Evolutionary conservation across 64 coral and sea anemone species (phyloP).

Genomic region (Trachythela sp.): DNA sequence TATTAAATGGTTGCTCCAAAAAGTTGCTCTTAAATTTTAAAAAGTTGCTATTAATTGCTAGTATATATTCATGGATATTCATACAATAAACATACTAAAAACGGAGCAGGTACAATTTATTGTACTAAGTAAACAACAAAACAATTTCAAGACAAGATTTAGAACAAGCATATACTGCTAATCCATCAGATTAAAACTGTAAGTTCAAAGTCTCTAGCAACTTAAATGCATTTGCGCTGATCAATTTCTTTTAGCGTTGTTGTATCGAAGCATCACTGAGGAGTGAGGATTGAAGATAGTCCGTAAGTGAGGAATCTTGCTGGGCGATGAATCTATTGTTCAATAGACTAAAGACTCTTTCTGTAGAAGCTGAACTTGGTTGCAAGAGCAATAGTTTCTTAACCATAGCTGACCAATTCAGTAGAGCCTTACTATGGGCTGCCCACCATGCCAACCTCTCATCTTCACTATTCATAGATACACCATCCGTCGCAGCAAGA

Average conservation of each 20-base stretch:
- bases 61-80: background rate
- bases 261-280: slow-evolving; percentile 31
- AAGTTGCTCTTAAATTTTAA: slow-evolving; percentile 17
- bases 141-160: slow-evolving; percentile 9
- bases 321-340: slow-evolving; percentile 43
- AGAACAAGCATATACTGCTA: background rate
- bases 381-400: slow-evolving; percentile 59
- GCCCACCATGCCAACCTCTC: slow-evolving; percentile 62
- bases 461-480: slow-evolving; percentile 58
- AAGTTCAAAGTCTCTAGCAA: slow-evolving; percentile 21
- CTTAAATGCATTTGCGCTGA: slow-evolving; percentile 11
- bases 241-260: slow-evolving; percentile 8
- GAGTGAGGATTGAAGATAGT: slow-evolving; percentile 14
- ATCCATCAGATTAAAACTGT: slow-evolving; percentile 25
- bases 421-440: slow-evolving; percentile 64
- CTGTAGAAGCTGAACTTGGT: slow-evolving; percentile 56
- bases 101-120: background rate
- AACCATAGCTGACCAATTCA: slow-evolving; percentile 48
- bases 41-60: slow-evolving; percentile 21
- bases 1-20: too few relatives aligned
- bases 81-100: background rate
- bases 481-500: slow-evolving; percentile 71
- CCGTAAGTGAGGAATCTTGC: slow-evolving; percentile 14
- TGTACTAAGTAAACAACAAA: background rate
- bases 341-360: slow-evolving; percentile 67